Base-by-base conservation (phyloP, 2,888 invertebrate genomes). In the Nomada lathburiana region DNA sequence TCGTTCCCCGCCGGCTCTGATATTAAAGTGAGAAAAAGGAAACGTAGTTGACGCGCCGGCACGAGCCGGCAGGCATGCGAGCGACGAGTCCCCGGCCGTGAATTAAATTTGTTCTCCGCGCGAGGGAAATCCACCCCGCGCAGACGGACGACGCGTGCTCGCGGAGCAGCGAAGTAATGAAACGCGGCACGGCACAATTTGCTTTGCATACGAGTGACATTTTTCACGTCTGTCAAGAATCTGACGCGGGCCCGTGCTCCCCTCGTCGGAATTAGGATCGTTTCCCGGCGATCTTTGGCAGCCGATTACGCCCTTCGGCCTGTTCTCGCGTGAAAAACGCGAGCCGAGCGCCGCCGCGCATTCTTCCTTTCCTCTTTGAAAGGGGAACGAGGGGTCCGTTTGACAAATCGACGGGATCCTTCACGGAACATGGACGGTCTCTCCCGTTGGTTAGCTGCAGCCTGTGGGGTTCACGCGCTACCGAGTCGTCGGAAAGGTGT, bases 131-230 rank as follows among this genome's bases (percentile, higher is more conserved):
- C 77, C 64, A 69, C 70, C 44, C 36, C 23, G 23, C 36, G 55
- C 53, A 62, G 70, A 67, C 44, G 23, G 57, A 18, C 67, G n/a
- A 26, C 36, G 60, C 62, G 9, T 57, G 71, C 29, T 73, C 29
- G 77, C 79, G 50, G 68, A 16, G 63, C 67, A 76, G 67, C 67
- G 76, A 85, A 84, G 87, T 90, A 91, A 91, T 90, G 91, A 91
- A 90, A 90, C 83, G 77, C 69, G 57, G 57, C 23, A 26, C 70
- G 76, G 84, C 75, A 82, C 88, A 88, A 89, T 90, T 91, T 88
- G 89, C 81, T 91, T 90, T 89, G 89, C 90, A 89, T 87, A 87
- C 78, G 83, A 82, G 80, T 83, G 86, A 90, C 88, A 90, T 89
- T 91, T 90, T 91, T 91, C 90, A 90, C 84, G 83, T 85, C 81